Percentiles rank a stretch among this genome's conserved stretches.
phyloP scores from a whole-genome alignment of 2,113 vertebrate genomes.

The Megaceryle maxima region DNA sequence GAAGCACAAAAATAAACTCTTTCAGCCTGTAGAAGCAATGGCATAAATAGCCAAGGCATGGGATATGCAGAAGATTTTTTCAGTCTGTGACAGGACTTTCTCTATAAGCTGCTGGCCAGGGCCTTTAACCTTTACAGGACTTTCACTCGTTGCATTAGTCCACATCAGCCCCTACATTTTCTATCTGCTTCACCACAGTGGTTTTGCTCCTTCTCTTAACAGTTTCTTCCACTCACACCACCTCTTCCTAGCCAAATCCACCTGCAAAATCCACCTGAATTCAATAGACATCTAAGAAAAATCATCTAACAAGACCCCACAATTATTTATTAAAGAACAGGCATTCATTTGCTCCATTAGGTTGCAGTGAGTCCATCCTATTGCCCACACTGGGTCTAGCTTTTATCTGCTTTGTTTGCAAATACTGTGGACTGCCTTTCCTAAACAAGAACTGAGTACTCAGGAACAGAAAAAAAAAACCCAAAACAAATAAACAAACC shows the following conservation, averaged over 20 bases:
- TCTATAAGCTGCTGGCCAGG: background rate
- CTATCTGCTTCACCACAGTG: background rate
- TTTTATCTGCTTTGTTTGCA: background rate
- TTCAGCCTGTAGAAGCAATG: background rate
- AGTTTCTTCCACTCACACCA: background rate
- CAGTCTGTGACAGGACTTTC: background rate
- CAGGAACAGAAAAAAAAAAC: background rate
- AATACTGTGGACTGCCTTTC: background rate
- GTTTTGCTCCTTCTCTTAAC: background rate
- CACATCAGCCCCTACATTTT: background rate
- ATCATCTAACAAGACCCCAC: background rate
- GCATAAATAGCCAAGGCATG: background rate
- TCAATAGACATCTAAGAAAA: background rate
- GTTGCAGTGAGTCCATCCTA: background rate
- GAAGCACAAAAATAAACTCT: background rate
- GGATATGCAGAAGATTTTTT: background rate
- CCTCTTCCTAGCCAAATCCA: background rate
- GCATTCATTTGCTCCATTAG: background rate
- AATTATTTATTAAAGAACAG: background rate
- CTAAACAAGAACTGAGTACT: background rate
- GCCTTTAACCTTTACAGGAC: background rate
- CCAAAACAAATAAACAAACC: background rate
- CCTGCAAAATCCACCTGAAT: background rate
- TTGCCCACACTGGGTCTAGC: background rate
- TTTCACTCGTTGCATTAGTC: background rate